Evolutionary conservation across 2,797 vertebrate species (phyloP).

Genomic region (Rhinella marina): DNA sequence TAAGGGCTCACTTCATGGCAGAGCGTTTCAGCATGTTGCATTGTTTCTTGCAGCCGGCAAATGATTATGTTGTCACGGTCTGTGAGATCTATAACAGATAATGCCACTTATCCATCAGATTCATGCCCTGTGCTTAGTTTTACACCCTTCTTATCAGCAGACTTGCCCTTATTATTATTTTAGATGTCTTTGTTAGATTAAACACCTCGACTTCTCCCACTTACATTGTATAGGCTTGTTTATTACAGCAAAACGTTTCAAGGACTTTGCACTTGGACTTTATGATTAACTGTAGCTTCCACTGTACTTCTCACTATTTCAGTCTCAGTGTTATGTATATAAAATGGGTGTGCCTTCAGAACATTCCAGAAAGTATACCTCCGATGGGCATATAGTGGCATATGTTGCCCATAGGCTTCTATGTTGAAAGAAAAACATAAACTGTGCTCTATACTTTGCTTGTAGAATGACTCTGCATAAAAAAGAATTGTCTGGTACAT

Average conservation of each 20-base stretch:
- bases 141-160: background rate
- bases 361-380: too few relatives aligned
- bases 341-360: background rate
- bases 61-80: background rate
- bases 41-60: background rate
- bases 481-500: too few relatives aligned
- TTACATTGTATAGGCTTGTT: background rate
- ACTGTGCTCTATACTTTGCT: too few relatives aligned
- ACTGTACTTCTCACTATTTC: background rate
- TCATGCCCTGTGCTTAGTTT: background rate
- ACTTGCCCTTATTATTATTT: background rate
- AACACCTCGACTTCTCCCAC: background rate
- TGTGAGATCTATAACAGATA: background rate
- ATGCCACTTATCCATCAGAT: too few relatives aligned
- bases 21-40: background rate
- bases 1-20: background rate
- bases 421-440: too few relatives aligned
- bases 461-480: too few relatives aligned
- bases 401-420: too few relatives aligned
- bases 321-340: background rate
- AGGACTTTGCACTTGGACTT: background rate
- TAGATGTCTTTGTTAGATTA: background rate
- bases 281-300: background rate
- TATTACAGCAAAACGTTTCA: background rate
- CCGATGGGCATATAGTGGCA: too few relatives aligned